These are phyloP conservation scores for Protodeltote pygarga DNA, from an alignment of 2,888 invertebrate species.

Conservation along the genomic window DNA sequence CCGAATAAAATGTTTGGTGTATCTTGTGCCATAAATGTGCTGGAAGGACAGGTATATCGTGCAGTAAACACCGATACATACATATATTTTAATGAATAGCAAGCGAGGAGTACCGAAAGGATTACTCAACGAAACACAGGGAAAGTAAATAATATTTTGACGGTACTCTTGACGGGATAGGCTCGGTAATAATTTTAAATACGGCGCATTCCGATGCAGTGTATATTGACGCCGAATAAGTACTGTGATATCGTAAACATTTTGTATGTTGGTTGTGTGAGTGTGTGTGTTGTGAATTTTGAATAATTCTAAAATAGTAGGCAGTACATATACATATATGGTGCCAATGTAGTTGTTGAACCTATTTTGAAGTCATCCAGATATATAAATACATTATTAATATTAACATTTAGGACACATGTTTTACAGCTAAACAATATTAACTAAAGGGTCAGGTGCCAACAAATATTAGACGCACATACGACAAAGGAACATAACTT, in stretches of 20 bases:
- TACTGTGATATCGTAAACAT: constrained; percentile 58
- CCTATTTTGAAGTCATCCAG: constrained; percentile 24
- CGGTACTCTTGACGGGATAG: constrained; percentile 75
- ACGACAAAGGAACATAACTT: constrained; percentile 32
- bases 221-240: constrained; percentile 68
- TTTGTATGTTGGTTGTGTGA: constrained; percentile 56
- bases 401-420: constrained; percentile 28
- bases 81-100: constrained; percentile 76
- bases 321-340: constrained; percentile 65
- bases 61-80: constrained; percentile 79
- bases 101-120: constrained; percentile 80
- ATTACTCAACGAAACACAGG: constrained; percentile 70
- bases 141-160: constrained; percentile 65
- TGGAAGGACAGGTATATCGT: constrained; percentile 82
- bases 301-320: constrained; percentile 53
- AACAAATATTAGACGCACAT: constrained; percentile 57
- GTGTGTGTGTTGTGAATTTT: constrained; percentile 59
- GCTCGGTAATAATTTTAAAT: constrained; percentile 68
- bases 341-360: constrained; percentile 48
- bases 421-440: constrained; percentile 41
- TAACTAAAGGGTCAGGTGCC: constrained; percentile 52
- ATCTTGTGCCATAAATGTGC: constrained; percentile 81
- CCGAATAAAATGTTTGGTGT: constrained; percentile 75
- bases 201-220: constrained; percentile 80
- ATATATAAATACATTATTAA: constrained; percentile 16